A percentile compares a stretch with the other conserved stretches of the same genome.
These are phyloP conservation scores for Hydrozoanthus gracilis DNA, from an alignment of 92 coral and sea anemone genomes.

Conservation along the genomic window DNA sequence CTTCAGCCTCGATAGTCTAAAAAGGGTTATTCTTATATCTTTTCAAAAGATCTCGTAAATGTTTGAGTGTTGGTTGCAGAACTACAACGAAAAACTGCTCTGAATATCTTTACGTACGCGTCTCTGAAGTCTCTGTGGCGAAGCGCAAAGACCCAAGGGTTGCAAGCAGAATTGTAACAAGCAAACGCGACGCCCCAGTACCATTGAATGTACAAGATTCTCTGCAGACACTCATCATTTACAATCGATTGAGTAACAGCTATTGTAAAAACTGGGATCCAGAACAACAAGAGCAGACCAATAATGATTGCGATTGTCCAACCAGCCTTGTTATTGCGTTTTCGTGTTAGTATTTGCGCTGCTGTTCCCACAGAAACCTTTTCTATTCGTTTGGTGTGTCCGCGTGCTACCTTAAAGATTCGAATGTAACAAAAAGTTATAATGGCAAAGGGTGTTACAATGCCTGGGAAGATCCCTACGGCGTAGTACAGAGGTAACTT, in stretches of 20 bases:
- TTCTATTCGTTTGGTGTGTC: slow-evolving; percentile 22
- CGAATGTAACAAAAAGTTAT: slow-evolving; percentile 19
- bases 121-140: slow-evolving; percentile 32
- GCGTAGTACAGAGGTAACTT: neutral
- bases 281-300: slow-evolving; percentile 5
- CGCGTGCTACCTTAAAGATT: slow-evolving; percentile 36
- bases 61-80: neutral
- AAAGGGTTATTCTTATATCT: too few species aligned
- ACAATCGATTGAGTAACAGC: neutral
- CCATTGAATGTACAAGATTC: neutral
- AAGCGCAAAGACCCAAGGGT: slow-evolving; percentile 32
- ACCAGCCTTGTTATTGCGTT: slow-evolving; percentile 13
- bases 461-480: neutral
- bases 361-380: neutral
- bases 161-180: slow-evolving; percentile 14
- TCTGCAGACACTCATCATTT: neutral
- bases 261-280: neutral
- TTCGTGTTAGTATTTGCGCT: neutral
- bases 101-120: slow-evolving; percentile 10
- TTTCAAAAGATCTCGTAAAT: too few species aligned
- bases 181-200: slow-evolving; percentile 30
- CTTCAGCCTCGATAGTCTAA: too few species aligned
- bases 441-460: neutral
- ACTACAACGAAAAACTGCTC: neutral
- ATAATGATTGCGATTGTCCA: slow-evolving; percentile 27